Percentiles rank a stretch among this genome's conserved stretches.
phyloP scores from a whole-genome alignment of 2,888 invertebrate genomes.

The Heliconius sara region DNA sequence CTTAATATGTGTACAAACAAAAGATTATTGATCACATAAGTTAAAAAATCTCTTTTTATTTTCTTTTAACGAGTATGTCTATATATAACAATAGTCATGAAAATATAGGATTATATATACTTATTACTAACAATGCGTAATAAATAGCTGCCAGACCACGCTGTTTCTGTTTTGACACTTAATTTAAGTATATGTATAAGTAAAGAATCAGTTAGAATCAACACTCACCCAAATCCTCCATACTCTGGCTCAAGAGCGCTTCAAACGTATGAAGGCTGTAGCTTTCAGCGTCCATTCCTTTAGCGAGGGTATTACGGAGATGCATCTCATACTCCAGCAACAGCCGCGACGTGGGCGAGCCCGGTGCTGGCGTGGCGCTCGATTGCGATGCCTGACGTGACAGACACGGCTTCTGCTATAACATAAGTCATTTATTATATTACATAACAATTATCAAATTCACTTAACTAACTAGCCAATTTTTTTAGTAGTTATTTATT shows the following conservation, averaged over 20 bases:
- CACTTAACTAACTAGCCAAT: not conserved
- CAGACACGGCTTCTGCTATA: slow-evolving; percentile 73
- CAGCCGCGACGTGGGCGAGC: slow-evolving; percentile 92
- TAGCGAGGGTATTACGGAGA: slow-evolving; percentile 94
- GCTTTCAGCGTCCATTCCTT: slow-evolving; percentile 97
- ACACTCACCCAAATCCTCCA: slow-evolving; percentile 94
- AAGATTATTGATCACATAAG: not conserved
- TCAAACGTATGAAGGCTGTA: slow-evolving; percentile 97
- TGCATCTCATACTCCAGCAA: slow-evolving; percentile 97
- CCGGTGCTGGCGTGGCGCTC: slow-evolving; percentile 89
- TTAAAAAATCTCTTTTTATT: not conserved
- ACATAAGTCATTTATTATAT: slow-evolving; percentile 3
- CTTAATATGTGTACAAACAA: not conserved
- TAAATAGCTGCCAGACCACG: not conserved
- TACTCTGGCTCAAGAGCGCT: slow-evolving; percentile 95
- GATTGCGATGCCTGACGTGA: slow-evolving; percentile 84
- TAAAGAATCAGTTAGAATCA: not conserved
- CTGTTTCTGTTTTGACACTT: not conserved
- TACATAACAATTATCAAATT: not conserved
- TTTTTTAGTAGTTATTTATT: not conserved
- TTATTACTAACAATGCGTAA: not conserved
- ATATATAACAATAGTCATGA: not conserved
- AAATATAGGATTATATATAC: not conserved
- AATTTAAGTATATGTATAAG: not conserved
- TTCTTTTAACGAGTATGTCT: not conserved